Percentiles rank a stretch among this genome's conserved stretches.
Evolutionary conservation across 2,113 vertebrate species (phyloP).

Genomic region (Dromas ardeola): DNA sequence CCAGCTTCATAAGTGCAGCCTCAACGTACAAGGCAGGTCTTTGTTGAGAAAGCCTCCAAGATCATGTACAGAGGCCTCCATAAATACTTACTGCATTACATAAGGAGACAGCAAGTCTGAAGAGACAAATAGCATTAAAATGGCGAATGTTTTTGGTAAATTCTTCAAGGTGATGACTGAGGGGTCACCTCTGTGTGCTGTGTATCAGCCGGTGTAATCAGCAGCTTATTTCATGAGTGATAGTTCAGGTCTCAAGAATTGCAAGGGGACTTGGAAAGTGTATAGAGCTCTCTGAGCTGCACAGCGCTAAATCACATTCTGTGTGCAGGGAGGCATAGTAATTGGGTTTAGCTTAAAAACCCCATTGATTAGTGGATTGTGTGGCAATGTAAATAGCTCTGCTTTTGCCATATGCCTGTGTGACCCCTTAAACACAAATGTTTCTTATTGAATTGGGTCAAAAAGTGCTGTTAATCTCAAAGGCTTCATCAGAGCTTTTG

Average conservation of each 20-base stretch:
- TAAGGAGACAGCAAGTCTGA: background rate
- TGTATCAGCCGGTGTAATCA: background rate
- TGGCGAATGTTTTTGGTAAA: background rate
- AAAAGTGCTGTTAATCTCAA: background rate
- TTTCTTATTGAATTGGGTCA: background rate
- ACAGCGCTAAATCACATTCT: background rate
- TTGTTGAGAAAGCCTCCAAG: background rate
- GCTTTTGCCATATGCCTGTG: background rate
- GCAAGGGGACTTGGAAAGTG: background rate
- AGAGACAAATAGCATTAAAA: background rate
- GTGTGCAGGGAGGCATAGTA: background rate
- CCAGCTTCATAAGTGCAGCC: background rate
- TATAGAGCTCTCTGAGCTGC: background rate
- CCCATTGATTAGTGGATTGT: rapidly evolving
- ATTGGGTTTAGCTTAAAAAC: background rate
- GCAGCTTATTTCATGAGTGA: background rate
- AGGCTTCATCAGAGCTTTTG: background rate
- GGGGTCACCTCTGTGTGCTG: background rate
- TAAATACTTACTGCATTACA: background rate
- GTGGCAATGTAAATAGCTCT: background rate
- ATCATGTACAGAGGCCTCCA: background rate
- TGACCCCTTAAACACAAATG: background rate
- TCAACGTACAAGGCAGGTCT: background rate
- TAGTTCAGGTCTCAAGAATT: background rate
- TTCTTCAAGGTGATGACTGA: background rate